phyloP scores from a whole-genome alignment of 2,113 vertebrate genomes.

The Pao palembangensis region DNA sequence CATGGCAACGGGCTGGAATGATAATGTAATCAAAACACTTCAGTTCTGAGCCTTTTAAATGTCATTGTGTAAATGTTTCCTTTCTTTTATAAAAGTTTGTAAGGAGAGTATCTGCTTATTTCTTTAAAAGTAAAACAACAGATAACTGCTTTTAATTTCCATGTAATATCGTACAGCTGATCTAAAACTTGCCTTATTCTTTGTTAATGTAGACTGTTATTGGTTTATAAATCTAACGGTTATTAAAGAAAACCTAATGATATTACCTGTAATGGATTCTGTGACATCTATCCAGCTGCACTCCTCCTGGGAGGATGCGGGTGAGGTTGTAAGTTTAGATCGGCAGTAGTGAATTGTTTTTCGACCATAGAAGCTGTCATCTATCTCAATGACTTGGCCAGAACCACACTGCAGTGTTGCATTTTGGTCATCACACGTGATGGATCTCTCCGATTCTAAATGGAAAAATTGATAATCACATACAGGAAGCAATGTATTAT shows the following conservation, averaged over 20 bases:
- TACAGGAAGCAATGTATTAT: background rate
- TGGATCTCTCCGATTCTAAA: conserved; percentile 76
- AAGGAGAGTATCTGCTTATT: background rate
- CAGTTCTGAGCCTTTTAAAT: background rate
- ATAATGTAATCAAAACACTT: conserved; percentile 7
- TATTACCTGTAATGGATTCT: conserved; percentile 83
- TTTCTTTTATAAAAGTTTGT: too few species aligned
- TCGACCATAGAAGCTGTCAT: conserved; percentile 83
- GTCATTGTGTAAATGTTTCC: background rate
- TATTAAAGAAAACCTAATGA: background rate
- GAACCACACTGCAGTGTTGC: conserved; percentile 85
- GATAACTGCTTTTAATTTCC: background rate
- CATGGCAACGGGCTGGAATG: conserved; percentile 81
- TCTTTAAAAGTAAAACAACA: background rate
- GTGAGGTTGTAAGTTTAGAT: conserved; percentile 16
- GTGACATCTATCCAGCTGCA: conserved; percentile 84
- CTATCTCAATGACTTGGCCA: conserved; percentile 84
- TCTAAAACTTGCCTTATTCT: background rate
- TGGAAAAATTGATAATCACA: background rate
- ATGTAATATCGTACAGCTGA: background rate
- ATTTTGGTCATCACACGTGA: conserved; percentile 82
- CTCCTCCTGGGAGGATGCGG: conserved; percentile 63
- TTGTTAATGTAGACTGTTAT: background rate
- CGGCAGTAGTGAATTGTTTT: conserved; percentile 84
- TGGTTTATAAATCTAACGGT: background rate